Percentiles rank a stretch among this genome's conserved stretches.
These are phyloP conservation scores for Ataeniobius toweri DNA, from an alignment of 2,797 vertebrate species.

Conservation along the genomic window DNA sequence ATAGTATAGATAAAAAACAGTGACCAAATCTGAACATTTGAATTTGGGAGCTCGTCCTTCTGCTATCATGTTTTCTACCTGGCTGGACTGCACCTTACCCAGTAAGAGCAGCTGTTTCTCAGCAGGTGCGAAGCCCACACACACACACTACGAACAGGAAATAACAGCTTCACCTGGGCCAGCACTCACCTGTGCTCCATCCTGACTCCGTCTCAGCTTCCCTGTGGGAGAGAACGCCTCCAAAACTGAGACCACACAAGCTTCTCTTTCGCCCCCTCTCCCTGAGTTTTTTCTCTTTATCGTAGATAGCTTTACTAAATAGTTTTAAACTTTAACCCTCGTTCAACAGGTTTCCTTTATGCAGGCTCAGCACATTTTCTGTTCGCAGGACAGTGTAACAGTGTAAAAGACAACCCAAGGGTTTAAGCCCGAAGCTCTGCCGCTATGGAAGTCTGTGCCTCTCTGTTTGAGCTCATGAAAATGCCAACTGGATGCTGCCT, in stretches of 20 bases:
- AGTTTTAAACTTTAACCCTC: conserved; percentile 18
- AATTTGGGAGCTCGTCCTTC: conserved; percentile 27
- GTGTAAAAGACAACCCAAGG: background rate
- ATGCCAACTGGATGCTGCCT: conserved; percentile 27
- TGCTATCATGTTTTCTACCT: conserved; percentile 1
- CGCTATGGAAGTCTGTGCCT: conserved; percentile 22
- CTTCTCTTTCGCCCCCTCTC: conserved; percentile 19
- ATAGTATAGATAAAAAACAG: conserved; percentile 29
- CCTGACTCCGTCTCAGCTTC: conserved; percentile 64
- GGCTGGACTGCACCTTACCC: background rate
- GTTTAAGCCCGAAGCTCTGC: conserved; percentile 38
- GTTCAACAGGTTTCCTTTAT: conserved; percentile 34
- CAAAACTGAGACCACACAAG: conserved; percentile 21
- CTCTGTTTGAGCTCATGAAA: conserved; percentile 25
- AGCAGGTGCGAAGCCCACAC: conserved; percentile 72
- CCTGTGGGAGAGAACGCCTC: conserved; percentile 49
- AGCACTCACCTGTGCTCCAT: conserved; percentile 76
- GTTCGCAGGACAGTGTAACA: conserved; percentile 5
- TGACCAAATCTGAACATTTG: conserved; percentile 34
- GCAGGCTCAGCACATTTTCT: conserved; percentile 36
- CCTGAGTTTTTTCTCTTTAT: conserved; percentile 11
- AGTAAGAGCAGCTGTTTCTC: conserved; percentile 77
- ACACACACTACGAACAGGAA: conserved; percentile 79
- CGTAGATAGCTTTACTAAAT: conserved; percentile 4
- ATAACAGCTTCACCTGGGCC: conserved; percentile 79